Conservation (phyloP, 2,888 invertebrate species). For the Ennomos quercinarius region DNA sequence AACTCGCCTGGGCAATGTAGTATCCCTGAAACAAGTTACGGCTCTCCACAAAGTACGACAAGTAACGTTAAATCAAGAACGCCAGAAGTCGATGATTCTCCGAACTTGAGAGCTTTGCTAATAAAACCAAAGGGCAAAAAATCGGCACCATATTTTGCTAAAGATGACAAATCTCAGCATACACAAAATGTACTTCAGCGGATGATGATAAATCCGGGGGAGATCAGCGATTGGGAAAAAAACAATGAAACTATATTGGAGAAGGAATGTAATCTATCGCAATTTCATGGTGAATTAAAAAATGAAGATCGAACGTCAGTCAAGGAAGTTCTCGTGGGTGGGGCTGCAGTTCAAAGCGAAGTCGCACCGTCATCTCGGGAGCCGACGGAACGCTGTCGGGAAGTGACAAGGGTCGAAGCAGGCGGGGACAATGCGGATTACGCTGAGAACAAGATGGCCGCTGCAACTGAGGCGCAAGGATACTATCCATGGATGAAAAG, state of each 20-base stretch:
- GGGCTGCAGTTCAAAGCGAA: constrained; percentile 61
- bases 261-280: constrained; percentile 74
- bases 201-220: constrained; percentile 60
- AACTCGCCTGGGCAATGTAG: constrained; percentile 73
- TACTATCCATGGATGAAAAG: constrained; percentile 87
- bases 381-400: constrained; percentile 70
- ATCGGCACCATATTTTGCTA: constrained; percentile 58
- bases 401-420: constrained; percentile 78
- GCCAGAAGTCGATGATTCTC: constrained; percentile 74
- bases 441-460: constrained; percentile 76
- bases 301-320: constrained; percentile 69
- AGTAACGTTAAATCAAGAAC: constrained; percentile 63
- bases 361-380: constrained; percentile 71
- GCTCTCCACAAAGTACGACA: constrained; percentile 68
- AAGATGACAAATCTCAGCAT: constrained; percentile 63
- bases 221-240: constrained; percentile 69
- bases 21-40: constrained; percentile 68
- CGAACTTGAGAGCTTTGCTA: constrained; percentile 86
- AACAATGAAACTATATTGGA: constrained; percentile 58
- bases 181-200: constrained; percentile 62
- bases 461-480: constrained; percentile 66
- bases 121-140: constrained; percentile 67
- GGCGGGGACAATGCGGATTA: constrained; percentile 79
- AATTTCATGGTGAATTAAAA: constrained; percentile 79
- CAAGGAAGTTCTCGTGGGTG: constrained; percentile 70